A percentile compares a stretch with the other conserved stretches of the same genome.
Evolutionary conservation across 2,113 vertebrate genomes (phyloP).

Genomic region (Gasterosteus aculeatus): DNA sequence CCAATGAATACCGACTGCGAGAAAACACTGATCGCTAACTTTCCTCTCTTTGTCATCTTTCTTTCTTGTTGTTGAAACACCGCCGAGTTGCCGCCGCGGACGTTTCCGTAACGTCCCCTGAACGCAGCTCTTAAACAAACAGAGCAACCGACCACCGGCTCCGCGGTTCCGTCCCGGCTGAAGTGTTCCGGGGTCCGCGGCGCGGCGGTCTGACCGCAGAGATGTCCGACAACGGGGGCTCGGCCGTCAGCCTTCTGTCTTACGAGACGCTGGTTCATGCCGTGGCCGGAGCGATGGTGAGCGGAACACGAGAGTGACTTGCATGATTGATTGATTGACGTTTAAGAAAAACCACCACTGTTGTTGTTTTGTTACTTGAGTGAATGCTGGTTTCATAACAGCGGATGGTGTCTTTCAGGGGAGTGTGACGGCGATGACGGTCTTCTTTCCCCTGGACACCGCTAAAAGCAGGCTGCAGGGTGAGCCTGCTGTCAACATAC

Average conservation of each 20-base stretch:
- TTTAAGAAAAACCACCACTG: not conserved
- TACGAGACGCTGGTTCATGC: constrained; percentile 86
- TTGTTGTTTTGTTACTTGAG: not conserved
- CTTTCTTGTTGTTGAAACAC: not conserved
- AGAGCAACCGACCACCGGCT: not conserved
- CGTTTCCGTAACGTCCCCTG: not conserved
- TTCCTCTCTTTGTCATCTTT: not conserved
- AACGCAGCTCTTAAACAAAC: not conserved
- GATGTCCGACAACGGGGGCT: constrained; percentile 72
- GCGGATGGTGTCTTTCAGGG: constrained; percentile 67
- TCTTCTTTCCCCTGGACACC: constrained; percentile 85
- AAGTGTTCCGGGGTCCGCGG: not conserved
- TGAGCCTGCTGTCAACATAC: constrained; percentile 52
- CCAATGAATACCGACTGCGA: constrained; percentile 31
- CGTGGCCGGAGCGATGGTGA: constrained; percentile 82
- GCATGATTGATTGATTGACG: too few relatives aligned
- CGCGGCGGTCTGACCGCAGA: constrained; percentile 16
- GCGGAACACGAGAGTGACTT: not conserved
- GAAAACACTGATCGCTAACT: constrained; percentile 1
- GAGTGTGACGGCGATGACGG: constrained; percentile 82
- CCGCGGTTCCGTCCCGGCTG: too few relatives aligned
- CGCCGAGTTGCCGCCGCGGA: not conserved
- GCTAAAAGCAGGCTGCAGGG: constrained; percentile 86
- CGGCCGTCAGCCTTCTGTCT: constrained; percentile 70
- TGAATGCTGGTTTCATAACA: not conserved